Evolutionary conservation across 2,113 vertebrate species (phyloP), one percentile per base, ranked within the genome.

Genomic region (Leptobrachium ailaonicum): DNA sequence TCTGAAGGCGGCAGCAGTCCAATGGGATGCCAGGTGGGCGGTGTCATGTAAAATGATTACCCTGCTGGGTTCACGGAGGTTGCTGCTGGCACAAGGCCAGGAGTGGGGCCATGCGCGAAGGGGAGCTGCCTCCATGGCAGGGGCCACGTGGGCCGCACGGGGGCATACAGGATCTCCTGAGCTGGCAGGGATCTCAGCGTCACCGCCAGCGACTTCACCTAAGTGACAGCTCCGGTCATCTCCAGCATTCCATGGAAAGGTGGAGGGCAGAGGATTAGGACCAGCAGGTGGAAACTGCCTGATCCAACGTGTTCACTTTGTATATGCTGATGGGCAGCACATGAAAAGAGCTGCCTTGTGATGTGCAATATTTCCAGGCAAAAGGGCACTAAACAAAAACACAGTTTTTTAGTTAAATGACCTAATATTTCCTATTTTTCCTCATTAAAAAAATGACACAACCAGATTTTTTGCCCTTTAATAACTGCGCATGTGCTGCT

Each of bases 1-100:
- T 80, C 71, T 63, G 47, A 76, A 68, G 78, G 71, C 71, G 71
- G 50, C 11, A 2, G 66, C 10, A 53, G 32, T 13, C 77, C 70
- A 79, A 72, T 79, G 58, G 41, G 7, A 50, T 3, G 3, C 44
- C n/a, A 1, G 11, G 4, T 42, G 69, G 77, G 69, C 12, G 69
- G 58, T 14, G 13, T 41, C 53, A 73, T 66, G 58, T 8, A 20
- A 12, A 10, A 11, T 11, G 40, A 6, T 40, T 68, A 47, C n/a
- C 40, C 53, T 8, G 11, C 47, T 56, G 5, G 58, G 68, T 56
- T 68, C 47, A 20, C 44, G 10, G 12, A 68, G 64, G 68, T 56
- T 9, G 67, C 1, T n/a, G 41, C 53, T 54, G 69, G 58, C 60
- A 4, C 1, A 11, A 40, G 42, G 58, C 56, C 54, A 50, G 11